phyloP scores from a whole-genome alignment of 2,113 vertebrate genomes.

The Lophotis ruficrista region DNA sequence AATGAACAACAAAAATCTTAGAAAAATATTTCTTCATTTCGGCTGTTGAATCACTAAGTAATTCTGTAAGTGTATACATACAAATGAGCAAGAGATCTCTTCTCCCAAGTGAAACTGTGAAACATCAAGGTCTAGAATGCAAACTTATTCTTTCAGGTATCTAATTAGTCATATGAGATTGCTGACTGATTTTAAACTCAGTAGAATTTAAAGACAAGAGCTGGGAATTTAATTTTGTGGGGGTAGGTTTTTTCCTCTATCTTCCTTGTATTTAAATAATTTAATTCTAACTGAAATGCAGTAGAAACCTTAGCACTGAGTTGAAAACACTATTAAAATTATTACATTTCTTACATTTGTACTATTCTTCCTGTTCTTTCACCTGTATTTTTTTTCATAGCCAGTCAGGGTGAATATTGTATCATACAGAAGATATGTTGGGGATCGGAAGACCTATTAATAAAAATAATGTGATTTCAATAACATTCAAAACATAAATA shows the following conservation, averaged over 20 bases:
- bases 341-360: neutral
- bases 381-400: neutral
- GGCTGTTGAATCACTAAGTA: neutral
- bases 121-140: neutral
- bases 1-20: neutral
- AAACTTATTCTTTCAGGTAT: neutral
- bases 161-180: neutral
- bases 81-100: neutral
- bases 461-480: neutral
- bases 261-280: neutral
- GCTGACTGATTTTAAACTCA: neutral
- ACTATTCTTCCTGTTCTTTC: neutral
- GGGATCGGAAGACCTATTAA: neutral
- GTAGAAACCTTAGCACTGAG: neutral
- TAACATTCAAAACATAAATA: neutral
- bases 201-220: neutral
- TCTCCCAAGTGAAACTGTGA: neutral
- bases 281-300: neutral
- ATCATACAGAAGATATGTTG: neutral
- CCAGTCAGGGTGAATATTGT: neutral
- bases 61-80: neutral
- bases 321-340: neutral
- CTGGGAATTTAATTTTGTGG: neutral
- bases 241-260: fast-evolving
- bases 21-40: neutral